Conservation (phyloP, 2,113 vertebrate genomes). For the Esox niger region DNA sequence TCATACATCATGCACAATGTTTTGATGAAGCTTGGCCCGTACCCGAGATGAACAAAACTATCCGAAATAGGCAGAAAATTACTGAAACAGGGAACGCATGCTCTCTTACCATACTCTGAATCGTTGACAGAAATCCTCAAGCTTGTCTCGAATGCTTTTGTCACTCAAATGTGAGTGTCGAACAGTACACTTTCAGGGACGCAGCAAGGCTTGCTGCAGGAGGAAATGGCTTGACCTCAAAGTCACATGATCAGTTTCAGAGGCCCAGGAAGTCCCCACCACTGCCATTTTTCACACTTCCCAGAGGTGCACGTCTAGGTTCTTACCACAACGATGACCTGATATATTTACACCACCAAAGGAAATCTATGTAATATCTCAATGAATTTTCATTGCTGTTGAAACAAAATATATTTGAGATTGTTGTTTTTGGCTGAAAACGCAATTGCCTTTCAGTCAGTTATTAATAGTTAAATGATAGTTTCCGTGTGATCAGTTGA, state of each 20-base stretch:
- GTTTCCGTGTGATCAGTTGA: too few relatives aligned
- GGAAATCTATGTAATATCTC: background rate
- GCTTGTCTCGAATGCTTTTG: background rate
- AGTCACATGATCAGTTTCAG: constrained; percentile 28
- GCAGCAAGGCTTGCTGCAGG: constrained; percentile 40
- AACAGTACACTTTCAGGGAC: constrained; percentile 38
- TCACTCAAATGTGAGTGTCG: constrained; percentile 29
- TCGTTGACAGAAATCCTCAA: constrained; percentile 4
- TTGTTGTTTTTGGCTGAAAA: background rate
- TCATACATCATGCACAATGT: background rate
- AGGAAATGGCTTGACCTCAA: constrained; percentile 57
- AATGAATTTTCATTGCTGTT: too few relatives aligned
- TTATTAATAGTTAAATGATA: too few relatives aligned
- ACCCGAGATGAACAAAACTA: background rate
- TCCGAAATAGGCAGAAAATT: background rate
- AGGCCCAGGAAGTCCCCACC: constrained; percentile 48
- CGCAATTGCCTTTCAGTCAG: background rate
- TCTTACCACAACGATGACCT: background rate
- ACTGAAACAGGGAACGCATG: background rate
- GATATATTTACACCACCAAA: background rate
- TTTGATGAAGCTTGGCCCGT: background rate
- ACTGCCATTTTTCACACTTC: constrained; percentile 28
- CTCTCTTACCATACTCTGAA: constrained; percentile 38
- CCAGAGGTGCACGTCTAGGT: background rate
- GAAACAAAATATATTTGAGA: background rate